Evolutionary conservation across 2,888 invertebrate species (phyloP).

Genomic region (Drosophila birchii): DNA sequence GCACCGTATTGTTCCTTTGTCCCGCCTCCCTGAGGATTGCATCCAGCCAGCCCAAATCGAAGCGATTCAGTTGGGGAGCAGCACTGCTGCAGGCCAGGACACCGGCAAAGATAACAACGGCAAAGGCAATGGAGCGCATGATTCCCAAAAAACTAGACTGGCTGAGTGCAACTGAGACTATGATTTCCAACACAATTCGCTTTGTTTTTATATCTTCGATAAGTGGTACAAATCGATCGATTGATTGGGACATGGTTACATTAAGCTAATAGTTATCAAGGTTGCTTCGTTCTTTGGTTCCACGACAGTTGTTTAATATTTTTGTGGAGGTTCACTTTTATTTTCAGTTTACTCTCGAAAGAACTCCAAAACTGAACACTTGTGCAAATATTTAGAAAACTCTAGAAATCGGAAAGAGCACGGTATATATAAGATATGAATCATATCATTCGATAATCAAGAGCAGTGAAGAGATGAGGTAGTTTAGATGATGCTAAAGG

Average conservation of each 20-base stretch:
- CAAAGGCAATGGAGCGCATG: constrained; percentile 39
- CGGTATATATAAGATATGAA: constrained; percentile 15
- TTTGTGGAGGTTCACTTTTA: background rate
- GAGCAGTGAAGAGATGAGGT: background rate
- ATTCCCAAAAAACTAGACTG: constrained; percentile 8
- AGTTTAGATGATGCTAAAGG: background rate
- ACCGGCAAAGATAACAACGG: constrained; percentile 27
- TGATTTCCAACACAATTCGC: background rate
- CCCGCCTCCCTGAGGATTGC: constrained; percentile 6
- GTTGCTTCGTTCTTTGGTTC: background rate
- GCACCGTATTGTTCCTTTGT: constrained; percentile 25
- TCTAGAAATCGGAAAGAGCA: constrained; percentile 7
- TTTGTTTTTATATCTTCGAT: constrained; percentile 34
- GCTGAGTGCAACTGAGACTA: constrained; percentile 40
- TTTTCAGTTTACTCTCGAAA: background rate
- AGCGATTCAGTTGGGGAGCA: constrained; percentile 25
- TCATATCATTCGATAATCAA: background rate
- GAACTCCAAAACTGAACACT: constrained; percentile 19
- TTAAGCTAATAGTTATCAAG: constrained; percentile 18
- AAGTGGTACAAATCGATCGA: background rate
- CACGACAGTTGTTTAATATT: background rate
- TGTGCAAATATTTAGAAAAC: constrained; percentile 32
- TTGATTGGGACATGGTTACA: constrained; percentile 30
- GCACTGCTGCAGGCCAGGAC: constrained; percentile 37
- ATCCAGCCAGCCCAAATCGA: constrained; percentile 21